Evolutionary conservation across 2,797 vertebrate genomes (phyloP), one percentile per base, ranked within the genome.

Genomic region (Ispidina picta): DNA sequence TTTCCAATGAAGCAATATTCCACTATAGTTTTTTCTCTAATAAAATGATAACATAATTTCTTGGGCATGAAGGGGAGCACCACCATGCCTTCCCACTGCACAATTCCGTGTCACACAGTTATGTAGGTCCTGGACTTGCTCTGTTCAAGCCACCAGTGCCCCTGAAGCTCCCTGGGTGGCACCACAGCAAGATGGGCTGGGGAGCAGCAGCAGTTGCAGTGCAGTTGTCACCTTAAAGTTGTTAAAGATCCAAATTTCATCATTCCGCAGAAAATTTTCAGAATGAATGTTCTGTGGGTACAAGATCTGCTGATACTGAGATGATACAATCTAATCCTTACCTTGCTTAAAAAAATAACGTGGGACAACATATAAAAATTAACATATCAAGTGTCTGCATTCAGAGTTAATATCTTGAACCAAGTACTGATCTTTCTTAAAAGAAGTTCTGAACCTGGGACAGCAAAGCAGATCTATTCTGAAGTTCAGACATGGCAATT

Each of bases 61-160:
- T 33, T 39, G 37, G 31, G 25, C 46, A 56, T 55, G 48, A 66
- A 70, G 44, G 19, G 19, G 26, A 48, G 35, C 11, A 7, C 18
- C 26, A 49, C 23, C 21, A 70, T 4, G 22, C 18, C 46, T 49
- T 49, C n/a, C 49, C 1, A 33, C 33, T 33, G 26, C 9, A 19
- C 2, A 11, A 15, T 16, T 2, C 2, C 0, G 10, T 28, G n/a
- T 14, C 44, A 29, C n/a, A 6, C 26, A 17, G 15, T 2, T 39
- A 39, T 39, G 37, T 39, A 39, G 37, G 37, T 39, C 37, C 37
- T 39, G 37, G 37, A 14, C 37, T 39, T 39, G 37, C 37, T 39
- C 37, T 39, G 37, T 15, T 39, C 37, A 39, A 6, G 15, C 37
- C 37, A 39, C 37, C 37, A 39, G 37, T 39, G 37, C 37, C 37